Evolutionary conservation across 2,888 invertebrate species (phyloP).

Genomic region (Protonemura montana): DNA sequence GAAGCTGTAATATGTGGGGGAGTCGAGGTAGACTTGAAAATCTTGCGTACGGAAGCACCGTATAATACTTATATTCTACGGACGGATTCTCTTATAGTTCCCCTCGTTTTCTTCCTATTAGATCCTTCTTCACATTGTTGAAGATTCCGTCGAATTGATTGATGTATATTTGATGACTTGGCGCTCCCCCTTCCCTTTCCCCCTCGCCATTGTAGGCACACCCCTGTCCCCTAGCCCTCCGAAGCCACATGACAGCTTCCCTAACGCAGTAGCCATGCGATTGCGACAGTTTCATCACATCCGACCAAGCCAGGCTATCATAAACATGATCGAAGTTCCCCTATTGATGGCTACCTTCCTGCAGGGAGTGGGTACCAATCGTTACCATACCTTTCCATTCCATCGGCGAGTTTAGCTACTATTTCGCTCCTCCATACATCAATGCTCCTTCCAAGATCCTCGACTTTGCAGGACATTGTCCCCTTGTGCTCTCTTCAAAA

Average conservation of each 20-base stretch:
- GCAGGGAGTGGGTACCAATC: not conserved
- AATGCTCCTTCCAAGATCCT: too few species aligned
- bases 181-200: constrained; percentile 14
- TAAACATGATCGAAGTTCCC: not conserved
- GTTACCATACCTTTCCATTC: too few species aligned
- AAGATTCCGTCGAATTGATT: constrained; percentile 43
- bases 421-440: too few species aligned
- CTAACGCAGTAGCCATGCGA: not conserved
- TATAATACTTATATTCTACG: not conserved
- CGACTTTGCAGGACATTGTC: too few species aligned
- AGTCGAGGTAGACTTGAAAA: too few species aligned
- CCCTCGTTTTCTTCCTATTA: constrained; percentile 27
- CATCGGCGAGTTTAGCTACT: too few species aligned
- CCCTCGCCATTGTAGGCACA: too few species aligned
- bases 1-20: too few species aligned
- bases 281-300: not conserved
- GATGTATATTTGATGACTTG: constrained; percentile 45
- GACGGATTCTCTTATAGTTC: constrained; percentile 19
- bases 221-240: not conserved
- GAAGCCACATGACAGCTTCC: not conserved
- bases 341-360: not conserved
- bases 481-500: too few species aligned
- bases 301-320: not conserved
- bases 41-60: not conserved
- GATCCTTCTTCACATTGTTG: constrained; percentile 43